Percentiles rank a stretch among this genome's conserved stretches.
These are phyloP conservation scores for Pedicia rivosa DNA, from an alignment of 2,888 invertebrate genomes.

Conservation along the genomic window DNA sequence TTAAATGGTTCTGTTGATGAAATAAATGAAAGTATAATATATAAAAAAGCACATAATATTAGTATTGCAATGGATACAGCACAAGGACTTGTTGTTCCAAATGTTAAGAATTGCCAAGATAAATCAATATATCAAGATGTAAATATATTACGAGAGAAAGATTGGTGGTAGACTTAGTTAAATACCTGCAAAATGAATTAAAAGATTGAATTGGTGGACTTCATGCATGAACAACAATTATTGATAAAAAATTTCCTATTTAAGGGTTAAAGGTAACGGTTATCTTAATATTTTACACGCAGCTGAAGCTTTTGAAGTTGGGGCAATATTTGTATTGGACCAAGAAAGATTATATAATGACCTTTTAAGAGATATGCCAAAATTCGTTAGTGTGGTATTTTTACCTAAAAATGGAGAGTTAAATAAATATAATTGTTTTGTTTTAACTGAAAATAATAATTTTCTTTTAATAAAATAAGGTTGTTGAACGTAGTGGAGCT, in stretches of 20 bases:
- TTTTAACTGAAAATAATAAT: no score
- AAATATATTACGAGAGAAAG: conserved; percentile 64
- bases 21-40: conserved; percentile 60
- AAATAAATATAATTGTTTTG: no score
- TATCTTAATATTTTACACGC: conserved; percentile 76
- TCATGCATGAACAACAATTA: no score
- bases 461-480: no score
- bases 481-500: conserved; percentile 67
- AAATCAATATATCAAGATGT: conserved; percentile 73
- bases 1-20: conserved; percentile 77
- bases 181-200: no score
- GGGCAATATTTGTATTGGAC: conserved; percentile 87
- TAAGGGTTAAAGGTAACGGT: conserved; percentile 86
- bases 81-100: conserved; percentile 86
- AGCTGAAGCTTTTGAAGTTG: conserved; percentile 89
- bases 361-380: conserved; percentile 81
- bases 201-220: no score
- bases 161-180: no score
- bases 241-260: no score
- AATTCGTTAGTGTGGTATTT: conserved; percentile 81
- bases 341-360: conserved; percentile 94
- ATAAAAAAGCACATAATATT: conserved; percentile 78
- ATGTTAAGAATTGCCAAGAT: conserved; percentile 76
- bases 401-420: conserved; percentile 95
- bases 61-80: conserved; percentile 95